Evolutionary conservation across 1,140 invertebrate species (phyloP).

Genomic region (Drosophila nigrodunni): DNA sequence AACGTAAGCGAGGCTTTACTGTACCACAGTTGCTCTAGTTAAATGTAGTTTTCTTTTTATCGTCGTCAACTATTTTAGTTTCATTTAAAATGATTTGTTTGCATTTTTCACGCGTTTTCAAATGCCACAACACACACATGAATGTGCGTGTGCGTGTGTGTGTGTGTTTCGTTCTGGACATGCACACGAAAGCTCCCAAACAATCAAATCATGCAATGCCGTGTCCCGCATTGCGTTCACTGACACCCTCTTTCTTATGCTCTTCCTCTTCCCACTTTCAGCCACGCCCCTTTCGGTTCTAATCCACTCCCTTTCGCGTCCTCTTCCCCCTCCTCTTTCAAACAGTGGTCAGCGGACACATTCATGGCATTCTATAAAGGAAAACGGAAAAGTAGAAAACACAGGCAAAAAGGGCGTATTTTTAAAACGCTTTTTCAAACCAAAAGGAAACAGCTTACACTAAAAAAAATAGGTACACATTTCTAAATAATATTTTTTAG

Average conservation of each 20-base stretch:
- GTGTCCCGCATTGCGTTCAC: constrained; percentile 6
- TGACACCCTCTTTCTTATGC: background rate
- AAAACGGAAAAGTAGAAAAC: background rate
- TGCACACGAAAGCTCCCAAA: background rate
- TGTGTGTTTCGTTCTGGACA: background rate
- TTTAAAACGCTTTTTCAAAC: too few relatives aligned
- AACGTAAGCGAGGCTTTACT: too few relatives aligned
- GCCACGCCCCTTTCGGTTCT: background rate
- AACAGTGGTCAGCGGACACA: background rate
- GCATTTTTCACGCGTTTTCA: constrained; percentile 5
- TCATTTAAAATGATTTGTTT: background rate
- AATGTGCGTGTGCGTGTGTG: too few relatives aligned
- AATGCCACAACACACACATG: constrained; percentile 2
- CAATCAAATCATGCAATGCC: constrained; percentile 18
- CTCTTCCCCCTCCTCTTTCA: background rate
- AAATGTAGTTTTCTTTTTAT: background rate
- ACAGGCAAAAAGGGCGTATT: too few relatives aligned
- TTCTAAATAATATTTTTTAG: too few relatives aligned
- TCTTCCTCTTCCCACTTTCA: too few relatives aligned
- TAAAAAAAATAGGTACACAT: too few relatives aligned
- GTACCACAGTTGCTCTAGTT: background rate
- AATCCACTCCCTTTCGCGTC: background rate
- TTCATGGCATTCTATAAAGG: constrained; percentile 7
- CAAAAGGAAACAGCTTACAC: too few relatives aligned
- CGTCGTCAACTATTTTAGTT: background rate